phyloP scores from a whole-genome alignment of 1,140 invertebrate species.

The Rhyacophila brunnea region DNA sequence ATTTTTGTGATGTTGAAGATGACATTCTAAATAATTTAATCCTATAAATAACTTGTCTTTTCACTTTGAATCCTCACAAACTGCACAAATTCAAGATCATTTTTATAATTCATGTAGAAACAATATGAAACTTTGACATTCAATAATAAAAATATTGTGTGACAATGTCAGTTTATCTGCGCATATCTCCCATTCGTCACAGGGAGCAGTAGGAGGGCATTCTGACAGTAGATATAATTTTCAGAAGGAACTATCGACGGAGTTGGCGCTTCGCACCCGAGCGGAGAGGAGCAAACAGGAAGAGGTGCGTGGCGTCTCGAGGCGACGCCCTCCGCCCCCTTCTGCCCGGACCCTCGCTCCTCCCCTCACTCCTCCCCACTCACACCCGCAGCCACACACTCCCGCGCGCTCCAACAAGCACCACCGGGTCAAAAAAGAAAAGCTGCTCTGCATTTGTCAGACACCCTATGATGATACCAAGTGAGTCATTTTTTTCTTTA shows the following conservation, averaged over 20 bases:
- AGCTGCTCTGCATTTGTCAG: constrained; percentile 89
- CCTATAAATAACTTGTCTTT: too few species aligned
- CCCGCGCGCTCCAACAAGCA: constrained; percentile 25
- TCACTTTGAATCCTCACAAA: too few species aligned
- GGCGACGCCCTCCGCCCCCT: constrained; percentile 29
- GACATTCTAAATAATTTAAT: too few species aligned
- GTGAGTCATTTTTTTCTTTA: constrained; percentile 43
- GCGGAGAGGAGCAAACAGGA: constrained; percentile 69
- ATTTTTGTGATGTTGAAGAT: too few species aligned
- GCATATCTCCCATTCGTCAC: too few species aligned
- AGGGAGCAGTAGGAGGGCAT: too few species aligned
- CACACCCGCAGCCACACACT: background rate
- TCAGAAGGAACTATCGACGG: constrained; percentile 70
- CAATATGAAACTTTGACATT: too few species aligned
- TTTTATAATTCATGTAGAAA: too few species aligned
- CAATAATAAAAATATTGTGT: too few species aligned
- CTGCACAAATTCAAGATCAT: too few species aligned
- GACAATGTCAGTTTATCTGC: too few species aligned
- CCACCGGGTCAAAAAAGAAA: constrained; percentile 67
- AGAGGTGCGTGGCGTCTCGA: constrained; percentile 58
- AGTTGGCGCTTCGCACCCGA: constrained; percentile 65
- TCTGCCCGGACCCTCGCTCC: constrained; percentile 38
- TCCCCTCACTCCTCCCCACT: constrained; percentile 9
- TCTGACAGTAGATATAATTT: constrained; percentile 25
- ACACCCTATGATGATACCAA: constrained; percentile 94